Evolutionary conservation across 2,888 invertebrate genomes (phyloP), one percentile per base, ranked within the genome.

Genomic region (Apamea sordens): DNA sequence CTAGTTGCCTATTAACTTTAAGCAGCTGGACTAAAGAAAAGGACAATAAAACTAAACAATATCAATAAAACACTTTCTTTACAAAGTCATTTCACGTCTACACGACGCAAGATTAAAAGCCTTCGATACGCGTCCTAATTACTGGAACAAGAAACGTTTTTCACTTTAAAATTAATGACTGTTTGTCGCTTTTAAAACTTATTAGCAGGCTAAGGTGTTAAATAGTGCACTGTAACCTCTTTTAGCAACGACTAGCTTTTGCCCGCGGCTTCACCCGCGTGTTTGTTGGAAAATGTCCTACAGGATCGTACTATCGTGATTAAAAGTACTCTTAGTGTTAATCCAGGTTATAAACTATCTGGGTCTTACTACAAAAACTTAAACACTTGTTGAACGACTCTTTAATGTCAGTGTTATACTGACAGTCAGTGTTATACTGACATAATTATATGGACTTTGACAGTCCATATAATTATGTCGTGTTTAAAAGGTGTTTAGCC

Each of bases 51-150:
- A 0, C 24, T 24, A 64, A 56, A 63, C 56, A 72, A 63, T 77
- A 56, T 72, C 68, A 82, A 77, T 82, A 72, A 82, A 82, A 81
- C 15, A 69, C 53, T 80, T 80, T 80, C 24, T 28, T 63, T 11
- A 69, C 56, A 41, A 75, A 74, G 28, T 80, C 56, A 59, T 75
- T 61, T 73, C 32, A 73, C 53, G 36, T 69, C 21, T 61, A 81
- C 15, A 82, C 28, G 64, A 67, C 56, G 1, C 24, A 72, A 72
- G 69, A 80, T 76, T 63, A 76, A 80, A 79, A 61, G 24, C 15
- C 24, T 44, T 15, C 47, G 76, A 84, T 68, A 74, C 50, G 73
- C 15, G 36, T 15, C 11, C 77, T 81, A 85, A 85, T 84, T 82
- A 71, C 63, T 28, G 36, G 44, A 28, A 67, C 75, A 50, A 82